Evolutionary conservation across 2,113 vertebrate species (phyloP), one percentile per base, ranked within the genome.

Genomic region (Vulpes ferrilata): DNA sequence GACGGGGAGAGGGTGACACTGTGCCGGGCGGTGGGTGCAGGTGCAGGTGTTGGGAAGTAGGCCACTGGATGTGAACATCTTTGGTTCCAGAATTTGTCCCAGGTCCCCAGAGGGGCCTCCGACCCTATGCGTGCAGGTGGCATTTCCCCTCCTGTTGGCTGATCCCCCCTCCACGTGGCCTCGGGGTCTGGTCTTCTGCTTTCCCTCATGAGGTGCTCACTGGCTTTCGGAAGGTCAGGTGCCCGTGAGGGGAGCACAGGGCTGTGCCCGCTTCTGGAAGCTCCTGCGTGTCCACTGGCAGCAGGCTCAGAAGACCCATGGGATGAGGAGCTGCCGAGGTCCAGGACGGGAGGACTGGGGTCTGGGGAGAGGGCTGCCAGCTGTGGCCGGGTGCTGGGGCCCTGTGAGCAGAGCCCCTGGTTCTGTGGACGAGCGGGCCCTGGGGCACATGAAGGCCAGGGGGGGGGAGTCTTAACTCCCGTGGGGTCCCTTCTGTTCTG

Each of bases 101-200:
- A 4, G 59, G 81, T 64, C 60, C 27, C 53, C 1, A 30, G 64
- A 32, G 64, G 23, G n/a, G 15, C 5, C 32, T 59, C 86, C 32
- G 60, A 30, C 35, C 17, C 43, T 88, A 11, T 6, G 48, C 3
- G 1, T 7, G 10, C 5, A 4, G 38, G 12, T 16, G 4, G 85
- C 35, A n/a, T 15, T 19, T 32, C 59, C 78, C 85, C 51, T 53
- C 23, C 86, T 10, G 2, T 13, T 11, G 67, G 38, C 43, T 43
- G 43, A 43, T 43, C 43, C 10, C 20, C 51, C 22, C 22, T 11
- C 4, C 0, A 6, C 35, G 30, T 23, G 48, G 25, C 32, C 2
- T 3, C 0, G 6, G 59, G 11, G 19, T 15, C 64, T 4, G 8
- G 6, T 13, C n/a, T 7, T 35, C 62, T 20, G 0, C 19, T 2